Conservation (phyloP, 2,113 vertebrate genomes). For the Piliocolobus tephrosceles region DNA sequence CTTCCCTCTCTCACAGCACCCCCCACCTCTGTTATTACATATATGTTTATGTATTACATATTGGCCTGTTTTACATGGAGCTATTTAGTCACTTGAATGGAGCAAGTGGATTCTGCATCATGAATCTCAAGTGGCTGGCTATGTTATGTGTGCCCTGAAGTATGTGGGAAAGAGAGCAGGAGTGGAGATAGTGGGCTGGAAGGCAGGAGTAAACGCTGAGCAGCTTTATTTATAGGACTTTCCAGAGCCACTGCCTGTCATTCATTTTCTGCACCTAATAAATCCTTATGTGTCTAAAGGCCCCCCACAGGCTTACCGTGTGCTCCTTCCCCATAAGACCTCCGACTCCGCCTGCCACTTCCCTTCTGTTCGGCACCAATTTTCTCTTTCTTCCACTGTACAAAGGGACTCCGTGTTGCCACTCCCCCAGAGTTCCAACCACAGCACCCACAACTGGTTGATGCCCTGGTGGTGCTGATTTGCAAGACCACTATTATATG, state of each 20-base stretch:
- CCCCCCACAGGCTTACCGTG: not conserved
- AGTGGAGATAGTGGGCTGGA: not conserved
- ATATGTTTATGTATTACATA: not conserved
- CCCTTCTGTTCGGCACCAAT: not conserved
- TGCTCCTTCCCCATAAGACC: not conserved
- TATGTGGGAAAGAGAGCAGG: not conserved
- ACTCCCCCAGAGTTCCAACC: not conserved
- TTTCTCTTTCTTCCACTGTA: not conserved
- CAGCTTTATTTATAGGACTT: not conserved
- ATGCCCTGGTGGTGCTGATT: not conserved
- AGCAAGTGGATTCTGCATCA: slow-evolving; percentile 22
- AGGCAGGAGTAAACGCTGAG: not conserved
- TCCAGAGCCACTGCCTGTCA: not conserved
- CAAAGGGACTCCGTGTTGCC: not conserved
- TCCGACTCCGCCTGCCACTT: not conserved
- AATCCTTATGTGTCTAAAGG: not conserved
- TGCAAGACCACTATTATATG: not conserved
- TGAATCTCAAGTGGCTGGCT: not conserved
- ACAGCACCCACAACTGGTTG: not conserved
- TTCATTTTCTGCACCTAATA: not conserved
- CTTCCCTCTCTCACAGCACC: not conserved
- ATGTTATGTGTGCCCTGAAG: not conserved
- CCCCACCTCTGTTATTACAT: not conserved
- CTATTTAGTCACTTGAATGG: not conserved
- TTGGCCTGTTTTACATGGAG: slow-evolving; percentile 2